Base-by-base conservation (phyloP, 2,888 invertebrate species). In the Tinea pellionella region DNA sequence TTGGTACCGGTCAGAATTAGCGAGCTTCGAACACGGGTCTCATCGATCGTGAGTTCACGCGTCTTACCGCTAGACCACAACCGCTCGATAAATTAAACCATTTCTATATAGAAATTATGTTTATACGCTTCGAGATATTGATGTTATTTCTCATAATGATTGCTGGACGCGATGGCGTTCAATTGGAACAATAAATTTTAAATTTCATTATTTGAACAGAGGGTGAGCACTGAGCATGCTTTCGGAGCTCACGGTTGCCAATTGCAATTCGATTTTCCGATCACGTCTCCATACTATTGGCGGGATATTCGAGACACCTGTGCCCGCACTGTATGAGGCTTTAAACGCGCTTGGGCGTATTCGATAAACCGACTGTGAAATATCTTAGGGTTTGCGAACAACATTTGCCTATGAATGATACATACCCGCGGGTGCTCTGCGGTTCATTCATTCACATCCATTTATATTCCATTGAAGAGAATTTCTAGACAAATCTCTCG, bases 131-230 rank as follows among this genome's bases (percentile, higher is more conserved):
- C 6, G 9, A 53, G 53, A 53, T 53, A 53, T 53, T 53, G 19
- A 53, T 53, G 53, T 53, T 24, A 19, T 53, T 8, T 47, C 47
- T 47, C 19, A 53, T 32, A 57, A 1, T 57, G 57, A 57, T 57
- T 32, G 57, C 57, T 32, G 32, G 30, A 57, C 57, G 19, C 57
- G 13, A 32, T 57, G 43, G 16, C 19, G 42, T 75, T 77, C 73
- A 75, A 81, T 80, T 74, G 79, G 71, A 69, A 77, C 78, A 81
- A 83, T 84, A 84, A 83, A 84, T 83, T 85, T 83, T 75, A 83
- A 82, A 84, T 83, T 83, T 83, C 80, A 82, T 84, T 83, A 83
- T 83, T 83, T 83, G 81, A 82, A 80, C 75, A 84, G 81, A 79
- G 37, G 37, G 37, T 12, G 37, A 37, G 37, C 37, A n/a, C 9